Evolutionary conservation across 2,888 invertebrate genomes (phyloP), one percentile per base, ranked within the genome.

Genomic region (Hirtodrosophila alboralis): DNA sequence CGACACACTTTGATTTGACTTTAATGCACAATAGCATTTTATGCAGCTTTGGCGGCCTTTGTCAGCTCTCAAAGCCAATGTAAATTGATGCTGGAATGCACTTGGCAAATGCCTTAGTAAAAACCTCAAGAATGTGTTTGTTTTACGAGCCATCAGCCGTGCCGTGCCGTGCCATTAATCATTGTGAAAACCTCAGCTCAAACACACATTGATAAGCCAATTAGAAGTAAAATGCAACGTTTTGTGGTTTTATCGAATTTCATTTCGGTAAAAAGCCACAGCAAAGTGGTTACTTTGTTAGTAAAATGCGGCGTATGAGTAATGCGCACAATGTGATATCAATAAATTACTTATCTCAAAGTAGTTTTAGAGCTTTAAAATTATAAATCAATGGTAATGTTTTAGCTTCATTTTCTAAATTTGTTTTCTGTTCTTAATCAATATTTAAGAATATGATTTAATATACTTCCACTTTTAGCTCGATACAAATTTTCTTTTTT

Each of bases 1-100:
- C 64, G 48, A 59, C 59, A 62, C 73, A 62, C 84, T 81, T 69
- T 86, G 74, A 86, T 86, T 79, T 74, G 86, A 86, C 86, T 86
- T 84, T 86, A 81, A 86, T 81, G 86, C 71, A 80, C 76, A 86
- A 86, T 71, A 65, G 51, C 65, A 77, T 67, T 65, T 61, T 58
- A 58, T 63, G 38, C 58, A 58, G 60, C 75, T 62, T 62, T 62
- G 56, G 34, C 43, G 48, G 38, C 61, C 54, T 52, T 61, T 60
- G 51, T 12, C 53, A 47, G 48, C 36, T 59, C 71, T 59, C 71
- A 63, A 61, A 62, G 67, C 84, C 40, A 62, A 62, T 56, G 66
- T 38, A 74, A 79, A 81, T 84, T 81, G 64, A 64, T 47, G 57
- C 38, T 30, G 62, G 62, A 67, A 78, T 72, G 76, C 79, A 85